Conservation (phyloP, 2,797 vertebrate species). For the Saxicola maurus region DNA sequence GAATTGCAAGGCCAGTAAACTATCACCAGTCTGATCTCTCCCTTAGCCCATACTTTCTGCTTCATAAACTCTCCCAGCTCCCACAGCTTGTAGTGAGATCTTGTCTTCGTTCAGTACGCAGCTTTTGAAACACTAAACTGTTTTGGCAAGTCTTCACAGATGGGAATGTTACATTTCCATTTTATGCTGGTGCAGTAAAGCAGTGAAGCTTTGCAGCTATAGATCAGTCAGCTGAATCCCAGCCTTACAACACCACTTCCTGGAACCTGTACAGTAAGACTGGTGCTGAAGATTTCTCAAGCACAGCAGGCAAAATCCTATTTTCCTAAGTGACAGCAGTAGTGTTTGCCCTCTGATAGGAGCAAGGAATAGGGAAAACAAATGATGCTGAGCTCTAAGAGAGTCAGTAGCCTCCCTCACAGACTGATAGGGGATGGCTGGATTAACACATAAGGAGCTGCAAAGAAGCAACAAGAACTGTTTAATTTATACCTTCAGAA, state of each 20-base stretch:
- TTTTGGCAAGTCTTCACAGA: constrained; percentile 71
- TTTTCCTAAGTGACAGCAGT: constrained; percentile 43
- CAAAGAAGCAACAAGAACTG: background rate
- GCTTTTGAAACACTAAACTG: constrained; percentile 72
- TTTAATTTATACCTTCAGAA: background rate
- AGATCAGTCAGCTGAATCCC: constrained; percentile 56
- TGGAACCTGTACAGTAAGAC: constrained; percentile 36
- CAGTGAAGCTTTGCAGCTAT: constrained; percentile 62
- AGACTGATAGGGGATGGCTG: background rate
- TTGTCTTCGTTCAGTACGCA: constrained; percentile 64
- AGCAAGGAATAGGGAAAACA: constrained; percentile 33
- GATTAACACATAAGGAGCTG: background rate
- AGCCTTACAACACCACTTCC: constrained; percentile 18
- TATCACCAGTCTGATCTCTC: constrained; percentile 68
- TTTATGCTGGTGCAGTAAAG: constrained; percentile 63
- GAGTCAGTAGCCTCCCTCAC: background rate
- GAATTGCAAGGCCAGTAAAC: constrained; percentile 72
- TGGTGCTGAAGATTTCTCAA: constrained; percentile 32
- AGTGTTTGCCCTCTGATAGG: constrained; percentile 32
- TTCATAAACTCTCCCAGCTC: constrained; percentile 74
- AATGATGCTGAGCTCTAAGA: background rate
- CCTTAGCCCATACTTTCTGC: constrained; percentile 74
- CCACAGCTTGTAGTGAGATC: constrained; percentile 68
- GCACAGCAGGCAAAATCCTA: constrained; percentile 42
- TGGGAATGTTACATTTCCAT: constrained; percentile 63